These are phyloP conservation scores for Stenotaenia linearis DNA, from an alignment of 2,888 invertebrate species.

Conservation along the genomic window DNA sequence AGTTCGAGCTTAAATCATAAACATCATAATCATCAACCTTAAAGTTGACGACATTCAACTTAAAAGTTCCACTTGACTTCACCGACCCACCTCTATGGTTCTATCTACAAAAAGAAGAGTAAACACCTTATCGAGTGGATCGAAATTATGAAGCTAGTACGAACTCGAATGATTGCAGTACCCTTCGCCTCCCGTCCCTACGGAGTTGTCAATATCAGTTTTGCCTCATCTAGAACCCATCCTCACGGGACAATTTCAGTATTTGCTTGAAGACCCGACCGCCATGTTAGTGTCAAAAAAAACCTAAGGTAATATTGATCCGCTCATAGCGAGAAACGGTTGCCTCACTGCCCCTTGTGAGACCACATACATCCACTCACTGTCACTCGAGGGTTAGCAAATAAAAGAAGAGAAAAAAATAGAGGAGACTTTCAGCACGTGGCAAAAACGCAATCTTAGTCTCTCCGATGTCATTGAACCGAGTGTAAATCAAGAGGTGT, in stretches of 20 bases:
- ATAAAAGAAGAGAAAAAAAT: not conserved
- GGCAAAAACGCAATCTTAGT: not conserved
- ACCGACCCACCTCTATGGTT: no score
- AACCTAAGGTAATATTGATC: slow-evolving; percentile 2
- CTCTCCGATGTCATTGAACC: not conserved
- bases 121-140: not conserved
- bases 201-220: not conserved
- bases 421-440: not conserved
- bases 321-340: not conserved
- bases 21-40: not conserved
- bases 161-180: not conserved
- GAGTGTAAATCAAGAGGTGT: not conserved
- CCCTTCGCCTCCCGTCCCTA: not conserved
- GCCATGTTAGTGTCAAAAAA: not conserved
- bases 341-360: slow-evolving; percentile 12
- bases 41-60: not conserved
- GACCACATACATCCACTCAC: slow-evolving; percentile 21
- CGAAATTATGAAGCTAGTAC: not conserved
- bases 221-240: not conserved
- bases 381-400: not conserved
- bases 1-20: not conserved
- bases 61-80: not conserved
- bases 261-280: not conserved
- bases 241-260: not conserved
- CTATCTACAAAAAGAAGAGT: no score